Evolutionary conservation across 2,888 invertebrate species (phyloP).

Genomic region (Exephanes ischioxanthus): DNA sequence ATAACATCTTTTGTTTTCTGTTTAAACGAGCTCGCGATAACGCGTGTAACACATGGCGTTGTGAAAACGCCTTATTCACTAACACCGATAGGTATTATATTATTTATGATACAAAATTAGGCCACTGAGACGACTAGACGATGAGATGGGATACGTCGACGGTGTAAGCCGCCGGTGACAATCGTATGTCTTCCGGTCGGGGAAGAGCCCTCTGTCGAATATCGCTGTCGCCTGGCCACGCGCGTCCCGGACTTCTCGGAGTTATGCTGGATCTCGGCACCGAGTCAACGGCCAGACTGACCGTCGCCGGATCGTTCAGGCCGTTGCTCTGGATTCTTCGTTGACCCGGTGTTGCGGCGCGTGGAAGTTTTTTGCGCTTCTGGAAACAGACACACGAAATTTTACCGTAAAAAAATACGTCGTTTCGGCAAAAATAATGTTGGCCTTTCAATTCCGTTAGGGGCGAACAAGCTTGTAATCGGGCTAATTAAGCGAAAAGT

Average conservation of each 20-base stretch:
- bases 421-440: background rate
- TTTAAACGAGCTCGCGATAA: conserved; percentile 44
- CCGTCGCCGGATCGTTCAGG: conserved; percentile 92
- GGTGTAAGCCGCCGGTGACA: conserved; percentile 91
- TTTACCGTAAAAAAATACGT: background rate
- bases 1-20: background rate
- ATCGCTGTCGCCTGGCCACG: conserved; percentile 89
- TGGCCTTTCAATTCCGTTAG: background rate
- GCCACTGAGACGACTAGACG: conserved; percentile 86
- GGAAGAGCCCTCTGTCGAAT: conserved; percentile 88
- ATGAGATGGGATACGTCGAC: conserved; percentile 93
- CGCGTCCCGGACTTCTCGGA: conserved; percentile 88
- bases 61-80: conserved; percentile 42
- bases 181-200: conserved; percentile 83
- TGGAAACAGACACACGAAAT: conserved; percentile 85
- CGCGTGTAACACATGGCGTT: conserved; percentile 26
- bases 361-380: conserved; percentile 93
- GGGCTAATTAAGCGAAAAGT: conserved; percentile 35
- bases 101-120: conserved; percentile 54
- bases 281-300: conserved; percentile 92
- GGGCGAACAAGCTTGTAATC: conserved; percentile 37
- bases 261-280: conserved; percentile 80
- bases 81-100: conserved; percentile 58
- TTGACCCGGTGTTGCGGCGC: conserved; percentile 92
- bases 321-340: conserved; percentile 91